A percentile compares a stretch with the other conserved stretches of the same genome.
Conservation (phyloP, 2,888 invertebrate species). For the Chouioia cunea region DNA sequence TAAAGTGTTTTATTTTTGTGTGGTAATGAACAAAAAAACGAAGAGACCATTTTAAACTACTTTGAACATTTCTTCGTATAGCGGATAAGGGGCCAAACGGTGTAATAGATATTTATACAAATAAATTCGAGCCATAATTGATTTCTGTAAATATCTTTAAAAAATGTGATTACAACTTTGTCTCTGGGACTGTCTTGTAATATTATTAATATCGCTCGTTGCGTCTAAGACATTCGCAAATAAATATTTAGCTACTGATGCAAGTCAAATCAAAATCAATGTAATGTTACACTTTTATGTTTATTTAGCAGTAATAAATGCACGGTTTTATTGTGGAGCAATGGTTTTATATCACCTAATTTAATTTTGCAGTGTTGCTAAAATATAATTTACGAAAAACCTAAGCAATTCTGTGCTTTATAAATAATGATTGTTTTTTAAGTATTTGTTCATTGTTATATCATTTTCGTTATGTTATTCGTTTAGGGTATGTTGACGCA, state of each 20-base stretch:
- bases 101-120: slow-evolving; percentile 53
- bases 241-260: slow-evolving; percentile 6
- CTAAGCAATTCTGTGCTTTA: no score
- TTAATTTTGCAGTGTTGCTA: no score
- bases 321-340: no score
- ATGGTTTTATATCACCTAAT: no score
- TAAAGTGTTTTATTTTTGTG: slow-evolving; percentile 24
- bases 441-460: no score
- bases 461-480: no score
- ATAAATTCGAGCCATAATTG: slow-evolving; percentile 47
- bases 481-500: no score
- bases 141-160: slow-evolving; percentile 50
- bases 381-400: no score
- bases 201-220: slow-evolving; percentile 28
- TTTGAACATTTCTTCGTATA: slow-evolving; percentile 53
- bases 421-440: no score
- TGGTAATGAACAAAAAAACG: slow-evolving; percentile 11
- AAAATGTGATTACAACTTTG: slow-evolving; percentile 26
- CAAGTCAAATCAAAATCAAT: slow-evolving; percentile 32
- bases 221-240: slow-evolving; percentile 22
- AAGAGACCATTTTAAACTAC: slow-evolving; percentile 33
- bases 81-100: slow-evolving; percentile 62
- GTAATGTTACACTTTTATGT: slow-evolving; percentile 2
- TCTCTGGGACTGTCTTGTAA: slow-evolving; percentile 39
- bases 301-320: slow-evolving; percentile 20